Percentiles rank a stretch among this genome's conserved stretches.
phyloP scores from a whole-genome alignment of 2,888 invertebrate species.

The Ichneumon xanthorius region DNA sequence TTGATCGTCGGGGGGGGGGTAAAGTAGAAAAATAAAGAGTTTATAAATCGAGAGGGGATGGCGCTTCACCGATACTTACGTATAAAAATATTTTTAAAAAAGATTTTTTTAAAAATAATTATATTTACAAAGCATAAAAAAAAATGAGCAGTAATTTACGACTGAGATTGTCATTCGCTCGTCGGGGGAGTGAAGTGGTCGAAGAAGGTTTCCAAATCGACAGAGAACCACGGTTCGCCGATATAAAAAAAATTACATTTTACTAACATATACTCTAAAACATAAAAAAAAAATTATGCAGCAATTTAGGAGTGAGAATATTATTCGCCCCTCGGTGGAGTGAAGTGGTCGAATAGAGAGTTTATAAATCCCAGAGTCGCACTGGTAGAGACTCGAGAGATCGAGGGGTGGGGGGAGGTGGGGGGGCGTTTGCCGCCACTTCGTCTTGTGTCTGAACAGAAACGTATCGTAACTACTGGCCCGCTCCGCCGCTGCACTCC shows the following conservation, averaged over 20 bases:
- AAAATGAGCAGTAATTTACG: not conserved
- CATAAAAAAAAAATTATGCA: not conserved
- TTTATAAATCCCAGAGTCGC: slow-evolving; percentile 43
- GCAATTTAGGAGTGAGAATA: not conserved
- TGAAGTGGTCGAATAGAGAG: slow-evolving; percentile 20
- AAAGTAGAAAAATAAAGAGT: slow-evolving; percentile 1
- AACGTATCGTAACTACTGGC: slow-evolving; percentile 48
- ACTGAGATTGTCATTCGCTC: not conserved
- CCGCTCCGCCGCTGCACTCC: not conserved
- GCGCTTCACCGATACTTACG: no score
- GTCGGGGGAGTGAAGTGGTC: not conserved
- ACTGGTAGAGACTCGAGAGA: not conserved
- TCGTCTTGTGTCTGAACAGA: slow-evolving; percentile 33
- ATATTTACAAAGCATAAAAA: no score
- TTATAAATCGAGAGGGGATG: slow-evolving; percentile 22
- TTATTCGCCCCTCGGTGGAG: not conserved
- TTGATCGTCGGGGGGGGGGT: not conserved
- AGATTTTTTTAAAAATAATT: no score
- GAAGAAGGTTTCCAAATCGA: slow-evolving; percentile 35
- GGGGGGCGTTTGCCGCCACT: not conserved
- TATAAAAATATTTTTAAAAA: no score
- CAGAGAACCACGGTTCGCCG: no score
- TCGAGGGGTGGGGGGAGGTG: no score
- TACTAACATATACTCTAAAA: no score
- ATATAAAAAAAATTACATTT: no score